Base-by-base conservation (phyloP, 2,888 invertebrate species). In the Hanleya hanleyi region DNA sequence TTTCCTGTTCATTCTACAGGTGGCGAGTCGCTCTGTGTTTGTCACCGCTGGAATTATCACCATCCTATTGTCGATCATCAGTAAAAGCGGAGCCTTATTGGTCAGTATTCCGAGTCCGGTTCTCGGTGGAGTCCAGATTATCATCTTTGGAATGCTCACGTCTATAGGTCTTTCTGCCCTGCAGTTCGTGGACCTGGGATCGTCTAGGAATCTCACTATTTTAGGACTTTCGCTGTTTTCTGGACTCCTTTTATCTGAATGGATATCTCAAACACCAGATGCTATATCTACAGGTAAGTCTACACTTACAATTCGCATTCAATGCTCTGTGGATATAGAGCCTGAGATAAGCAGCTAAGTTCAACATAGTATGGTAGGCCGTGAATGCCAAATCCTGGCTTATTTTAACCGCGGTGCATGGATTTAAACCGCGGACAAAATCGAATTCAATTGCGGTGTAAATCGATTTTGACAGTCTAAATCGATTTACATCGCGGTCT, bases 161-260 rank as follows among this genome's bases (percentile, higher is more conserved):
- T 84, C 84, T 0, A 80, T 86, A 5, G 81, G 84, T 57, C 41
- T 86, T 66, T 83, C 85, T 12, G 83, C 84, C 70, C 74, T 86
- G 33, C 76, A 79, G 36, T 76, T 75, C 67, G 94, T 96, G 47
- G 93, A 96, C 85, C 91, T 96, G 77, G 94, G 95, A 88, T 95
- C 95, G 38, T 93, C 96, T 0, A 92, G 96, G 66, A 97, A 97
- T 91, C 92, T 96, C 65, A 96, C 96, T 89, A 95, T 97, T 80
- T 92, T 97, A 41, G 97, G 97, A 26, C 94, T 96, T 84, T 95
- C 96, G 3, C 92, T 96, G 78, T 95, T 96, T 91, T 94, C 96
- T 83, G 96, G 96, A 2, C 88, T 96, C 92, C 93, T 87, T 77
- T 78, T 89, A 7, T 84, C 85, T 0, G 65, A 77, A 36, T 84